Base-by-base conservation (phyloP, 2,113 vertebrate species). In the Pteruthius melanotis region DNA sequence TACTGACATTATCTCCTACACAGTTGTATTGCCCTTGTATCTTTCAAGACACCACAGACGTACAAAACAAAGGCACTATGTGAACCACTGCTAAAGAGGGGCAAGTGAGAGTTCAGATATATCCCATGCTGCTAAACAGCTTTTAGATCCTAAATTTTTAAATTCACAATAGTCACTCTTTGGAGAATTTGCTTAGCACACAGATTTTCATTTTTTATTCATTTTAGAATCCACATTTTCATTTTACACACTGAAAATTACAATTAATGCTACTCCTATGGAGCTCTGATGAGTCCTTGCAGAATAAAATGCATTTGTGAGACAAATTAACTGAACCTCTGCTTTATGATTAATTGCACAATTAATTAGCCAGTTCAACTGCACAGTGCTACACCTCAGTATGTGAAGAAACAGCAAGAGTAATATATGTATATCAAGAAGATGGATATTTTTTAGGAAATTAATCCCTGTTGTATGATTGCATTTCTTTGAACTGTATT, bases 1-100 rank as follows among this genome's bases (percentile, higher is more conserved):
- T 76, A 77, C 64, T 97, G 95, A 96, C 90, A 93, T 95, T 90
- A 95, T 96, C 94, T 96, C 92, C 78, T 93, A 96, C 50, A 45
- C 64, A 88, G 68, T 76, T 94, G 57, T 93, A 94, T 94, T 94
- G 95, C 75, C 33, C 27, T n/a, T n/a, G n/a, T n/a, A 11, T 92
- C 77, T 95, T 96, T 83, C 65, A 92, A 89, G 80, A 78, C 19
- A 53, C 24, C 53, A 69, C 4, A 90, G 66, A 89, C 47, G 59
- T 71, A 87, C 52, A 83, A 93, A 95, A 93, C 20, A 95, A 89
- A 63, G 21, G 54, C 37, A 70, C n/a, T 84, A 37, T 82, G 30
- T 72, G 83, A 90, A 86, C 39, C 28, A 18, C 68, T 86, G 52
- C 24, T 78, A 50, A 64, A 42, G 14, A 60, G 8, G 14, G 23